A percentile compares a stretch with the other conserved stretches of the same genome.
phyloP scores from a whole-genome alignment of 2,888 invertebrate genomes.

The Gortyna flavago region DNA sequence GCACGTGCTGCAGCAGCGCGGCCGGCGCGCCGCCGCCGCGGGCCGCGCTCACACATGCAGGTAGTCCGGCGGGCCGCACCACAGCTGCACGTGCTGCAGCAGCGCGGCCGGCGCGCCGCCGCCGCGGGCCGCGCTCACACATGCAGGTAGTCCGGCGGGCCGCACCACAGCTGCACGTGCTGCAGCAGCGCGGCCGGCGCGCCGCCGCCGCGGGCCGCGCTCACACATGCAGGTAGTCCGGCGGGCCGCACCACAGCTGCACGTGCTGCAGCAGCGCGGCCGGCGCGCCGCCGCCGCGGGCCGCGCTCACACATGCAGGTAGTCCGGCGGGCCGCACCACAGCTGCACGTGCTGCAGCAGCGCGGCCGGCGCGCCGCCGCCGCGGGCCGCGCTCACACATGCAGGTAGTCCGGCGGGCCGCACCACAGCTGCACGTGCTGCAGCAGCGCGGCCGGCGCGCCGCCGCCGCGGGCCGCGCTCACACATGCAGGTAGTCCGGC shows the following conservation, averaged over 20 bases:
- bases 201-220: slow-evolving; percentile 94
- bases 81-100: slow-evolving; percentile 94
- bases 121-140: slow-evolving; percentile 94
- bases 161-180: slow-evolving; percentile 96
- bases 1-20: slow-evolving; percentile 94
- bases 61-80: slow-evolving; percentile 94
- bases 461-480: slow-evolving; percentile 94
- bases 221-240: slow-evolving; percentile 91
- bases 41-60: slow-evolving; percentile 94
- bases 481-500: slow-evolving; percentile 91
- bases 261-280: slow-evolving; percentile 95
- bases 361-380: slow-evolving; percentile 93
- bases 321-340: slow-evolving; percentile 95
- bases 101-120: slow-evolving; percentile 93
- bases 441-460: slow-evolving; percentile 93
- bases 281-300: slow-evolving; percentile 93
- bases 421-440: slow-evolving; percentile 96
- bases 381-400: slow-evolving; percentile 95
- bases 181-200: slow-evolving; percentile 94
- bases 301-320: slow-evolving; percentile 93
- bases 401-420: slow-evolving; percentile 92
- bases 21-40: slow-evolving; percentile 94
- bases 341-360: slow-evolving; percentile 94
- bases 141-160: slow-evolving; percentile 92
- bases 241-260: slow-evolving; percentile 95